A percentile compares a stretch with the other conserved stretches of the same genome.
Evolutionary conservation across 2,797 vertebrate species (phyloP).

Genomic region (Synaphobranchus kaupii): DNA sequence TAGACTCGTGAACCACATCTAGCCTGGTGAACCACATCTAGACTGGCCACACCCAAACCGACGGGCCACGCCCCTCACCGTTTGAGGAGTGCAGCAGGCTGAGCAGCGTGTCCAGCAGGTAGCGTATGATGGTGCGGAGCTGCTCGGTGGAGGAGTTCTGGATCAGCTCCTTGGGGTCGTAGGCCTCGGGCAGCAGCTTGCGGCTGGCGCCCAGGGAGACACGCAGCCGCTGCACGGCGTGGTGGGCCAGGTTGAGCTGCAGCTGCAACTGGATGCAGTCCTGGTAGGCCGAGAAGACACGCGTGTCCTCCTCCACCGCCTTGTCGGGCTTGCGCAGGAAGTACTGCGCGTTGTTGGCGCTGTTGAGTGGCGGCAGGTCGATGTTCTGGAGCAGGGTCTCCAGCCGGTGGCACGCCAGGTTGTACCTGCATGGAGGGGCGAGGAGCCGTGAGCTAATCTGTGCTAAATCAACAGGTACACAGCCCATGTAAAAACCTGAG

Average conservation of each 20-base stretch:
- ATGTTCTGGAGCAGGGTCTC: slow-evolving; percentile 97
- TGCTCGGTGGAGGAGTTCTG: slow-evolving; percentile 94
- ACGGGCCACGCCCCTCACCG: slow-evolving; percentile 76
- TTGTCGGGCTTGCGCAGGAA: slow-evolving; percentile 97
- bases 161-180: slow-evolving; percentile 81
- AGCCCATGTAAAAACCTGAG: neutral
- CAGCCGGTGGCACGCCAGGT: slow-evolving; percentile 94
- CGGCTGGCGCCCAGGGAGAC: slow-evolving; percentile 90
- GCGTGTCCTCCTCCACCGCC: slow-evolving; percentile 95
- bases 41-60: neutral
- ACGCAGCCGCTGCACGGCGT: slow-evolving; percentile 90
- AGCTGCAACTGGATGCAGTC: slow-evolving; percentile 98
- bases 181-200: slow-evolving; percentile 71
- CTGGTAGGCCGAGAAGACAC: slow-evolving; percentile 97
- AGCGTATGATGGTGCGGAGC: slow-evolving; percentile 93
- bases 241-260: slow-evolving; percentile 94
- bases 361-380: slow-evolving; percentile 95
- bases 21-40: neutral
- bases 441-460: neutral
- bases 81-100: slow-evolving; percentile 95
- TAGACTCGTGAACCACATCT: neutral
- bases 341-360: slow-evolving; percentile 98
- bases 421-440: slow-evolving; percentile 77
- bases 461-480: neutral
- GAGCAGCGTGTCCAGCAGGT: slow-evolving; percentile 94